Percentiles rank a stretch among this genome's conserved stretches.
Conservation (phyloP, 1,140 invertebrate genomes). For the Pogonomyrmex californicus region DNA sequence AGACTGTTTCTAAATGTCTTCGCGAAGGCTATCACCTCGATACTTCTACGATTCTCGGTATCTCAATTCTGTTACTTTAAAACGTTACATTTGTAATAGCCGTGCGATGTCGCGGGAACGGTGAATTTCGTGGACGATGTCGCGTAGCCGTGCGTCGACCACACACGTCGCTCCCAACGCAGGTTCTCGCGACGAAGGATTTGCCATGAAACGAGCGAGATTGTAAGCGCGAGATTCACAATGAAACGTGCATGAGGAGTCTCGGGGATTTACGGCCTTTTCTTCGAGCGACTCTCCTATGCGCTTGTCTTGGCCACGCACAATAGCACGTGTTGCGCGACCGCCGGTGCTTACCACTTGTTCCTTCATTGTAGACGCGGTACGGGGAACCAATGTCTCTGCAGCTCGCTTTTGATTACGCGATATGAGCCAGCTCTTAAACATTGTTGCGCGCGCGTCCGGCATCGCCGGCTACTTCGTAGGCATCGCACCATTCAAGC, state of each 20-base stretch:
- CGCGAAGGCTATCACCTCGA: background rate
- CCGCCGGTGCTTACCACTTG: conserved; percentile 74
- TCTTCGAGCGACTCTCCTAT: conserved; percentile 74
- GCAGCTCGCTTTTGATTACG: conserved; percentile 73
- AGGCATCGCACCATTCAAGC: conserved; percentile 70
- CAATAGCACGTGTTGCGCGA: conserved; percentile 77
- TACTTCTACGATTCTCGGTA: background rate
- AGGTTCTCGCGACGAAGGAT: conserved; percentile 77
- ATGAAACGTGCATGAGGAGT: conserved; percentile 76
- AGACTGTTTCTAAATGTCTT: background rate
- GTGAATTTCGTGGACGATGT: conserved; percentile 80
- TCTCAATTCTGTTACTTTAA: too few relatives aligned
- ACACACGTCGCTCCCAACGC: conserved; percentile 77
- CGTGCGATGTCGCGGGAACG: conserved; percentile 79
- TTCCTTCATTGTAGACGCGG: conserved; percentile 69
- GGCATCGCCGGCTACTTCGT: conserved; percentile 44
- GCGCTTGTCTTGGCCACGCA: conserved; percentile 68
- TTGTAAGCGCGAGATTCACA: conserved; percentile 78
- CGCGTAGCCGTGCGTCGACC: conserved; percentile 66
- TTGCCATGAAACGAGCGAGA: conserved; percentile 79
- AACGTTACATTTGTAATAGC: conserved; percentile 74
- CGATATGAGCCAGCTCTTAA: conserved; percentile 71
- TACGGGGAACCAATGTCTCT: conserved; percentile 72
- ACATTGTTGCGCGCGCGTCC: conserved; percentile 59
- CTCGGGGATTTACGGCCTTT: conserved; percentile 79